Conservation (phyloP, 1,140 invertebrate genomes). For the Leptonema lineaticorne region DNA sequence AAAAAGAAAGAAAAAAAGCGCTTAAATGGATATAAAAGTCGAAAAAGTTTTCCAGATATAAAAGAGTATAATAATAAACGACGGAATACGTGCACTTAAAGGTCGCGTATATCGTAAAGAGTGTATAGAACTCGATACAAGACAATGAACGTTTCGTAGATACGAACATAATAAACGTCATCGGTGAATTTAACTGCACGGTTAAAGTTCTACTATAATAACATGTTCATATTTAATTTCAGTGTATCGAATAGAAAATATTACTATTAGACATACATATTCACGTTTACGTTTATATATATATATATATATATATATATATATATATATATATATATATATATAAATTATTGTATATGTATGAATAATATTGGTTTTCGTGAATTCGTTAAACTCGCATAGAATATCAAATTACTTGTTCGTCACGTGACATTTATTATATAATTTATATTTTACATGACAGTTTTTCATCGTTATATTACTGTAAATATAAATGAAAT, state of each 20-base stretch:
- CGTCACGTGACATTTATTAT: too few relatives aligned
- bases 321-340: background rate
- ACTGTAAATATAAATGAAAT: too few relatives aligned
- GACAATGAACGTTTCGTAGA: conserved; percentile 9
- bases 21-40: background rate
- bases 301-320: background rate
- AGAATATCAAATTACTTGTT: too few relatives aligned
- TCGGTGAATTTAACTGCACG: background rate
- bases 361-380: too few relatives aligned
- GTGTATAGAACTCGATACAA: background rate
- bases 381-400: too few relatives aligned
- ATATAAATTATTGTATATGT: background rate
- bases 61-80: conserved; percentile 8
- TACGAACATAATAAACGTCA: background rate
- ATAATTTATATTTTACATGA: too few relatives aligned
- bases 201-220: background rate
- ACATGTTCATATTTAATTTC: too few relatives aligned
- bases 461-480: too few relatives aligned
- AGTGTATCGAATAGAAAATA: background rate
- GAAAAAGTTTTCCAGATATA: background rate
- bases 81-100: background rate
- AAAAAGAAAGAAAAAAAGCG: background rate
- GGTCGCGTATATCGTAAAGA: conserved; percentile 13
- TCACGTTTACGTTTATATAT: background rate
- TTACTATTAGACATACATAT: background rate